These are phyloP conservation scores for Oryzaephilus surinamensis DNA, from an alignment of 1,140 invertebrate species.

Conservation along the genomic window DNA sequence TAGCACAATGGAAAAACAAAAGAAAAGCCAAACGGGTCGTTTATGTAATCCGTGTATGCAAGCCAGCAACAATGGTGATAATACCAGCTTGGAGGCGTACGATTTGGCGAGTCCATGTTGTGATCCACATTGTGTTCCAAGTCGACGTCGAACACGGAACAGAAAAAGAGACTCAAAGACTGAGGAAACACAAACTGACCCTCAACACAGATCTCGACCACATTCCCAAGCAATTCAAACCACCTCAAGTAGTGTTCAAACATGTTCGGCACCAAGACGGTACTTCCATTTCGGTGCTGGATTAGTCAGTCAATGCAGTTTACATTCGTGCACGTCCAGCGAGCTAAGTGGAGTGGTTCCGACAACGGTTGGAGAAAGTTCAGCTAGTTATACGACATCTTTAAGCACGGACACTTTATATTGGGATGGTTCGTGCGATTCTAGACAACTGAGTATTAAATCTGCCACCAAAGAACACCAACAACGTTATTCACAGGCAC, in stretches of 20 bases:
- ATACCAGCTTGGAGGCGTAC: conserved; percentile 68
- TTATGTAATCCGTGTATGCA: conserved; percentile 66
- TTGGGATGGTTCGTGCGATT: conserved; percentile 54
- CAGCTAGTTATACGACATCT: conserved; percentile 69
- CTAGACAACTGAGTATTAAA: conserved; percentile 33
- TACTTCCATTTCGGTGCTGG: conserved; percentile 50
- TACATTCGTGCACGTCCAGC: conserved; percentile 69
- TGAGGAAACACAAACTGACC: conserved; percentile 39
- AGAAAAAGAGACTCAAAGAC: conserved; percentile 45
- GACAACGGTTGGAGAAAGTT: conserved; percentile 53
- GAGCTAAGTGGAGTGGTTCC: conserved; percentile 47
- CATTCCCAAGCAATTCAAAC: conserved; percentile 37
- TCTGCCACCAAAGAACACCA: conserved; percentile 32
- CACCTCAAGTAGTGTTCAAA: conserved; percentile 9
- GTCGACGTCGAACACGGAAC: conserved; percentile 49
- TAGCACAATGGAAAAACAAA: conserved; percentile 32
- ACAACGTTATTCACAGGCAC: conserved; percentile 36
- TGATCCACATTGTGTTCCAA: conserved; percentile 69
- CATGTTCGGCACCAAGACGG: conserved; percentile 24
- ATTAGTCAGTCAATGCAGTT: conserved; percentile 62
- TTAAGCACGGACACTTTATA: conserved; percentile 74
- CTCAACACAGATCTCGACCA: conserved; percentile 32
- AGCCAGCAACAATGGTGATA: conserved; percentile 51
- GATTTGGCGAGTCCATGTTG: conserved; percentile 74
- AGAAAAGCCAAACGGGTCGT: conserved; percentile 39